Evolutionary conservation across 2,888 invertebrate species (phyloP), one percentile per base, ranked within the genome.

Genomic region (Mimumesa dahlbomi): DNA sequence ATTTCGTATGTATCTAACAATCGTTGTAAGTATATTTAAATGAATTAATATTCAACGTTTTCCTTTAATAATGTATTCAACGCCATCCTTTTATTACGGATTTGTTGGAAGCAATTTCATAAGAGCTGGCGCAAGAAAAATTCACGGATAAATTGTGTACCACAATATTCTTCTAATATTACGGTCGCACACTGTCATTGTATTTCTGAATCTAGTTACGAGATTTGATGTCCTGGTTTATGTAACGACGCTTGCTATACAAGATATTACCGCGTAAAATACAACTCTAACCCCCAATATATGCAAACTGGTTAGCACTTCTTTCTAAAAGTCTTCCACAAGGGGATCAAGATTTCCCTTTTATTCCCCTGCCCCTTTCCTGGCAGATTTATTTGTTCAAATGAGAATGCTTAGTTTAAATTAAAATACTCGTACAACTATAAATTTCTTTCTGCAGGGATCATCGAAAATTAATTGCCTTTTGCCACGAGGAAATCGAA

Each of bases 221-320:
- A 22, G n/a, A 49, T 61, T 59, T 66, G 18, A 29, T 36, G 7
- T 16, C 19, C 18, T 34, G 14, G 36, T 54, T 49, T n/a, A 31
- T 34, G 38, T 34, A 22, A 63, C 43, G 34, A 36, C 50, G 45
- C 13, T 50, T 7, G 40, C 5, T 40, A 3, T 18, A 40, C 40
- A 11, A 40, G 16, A 40, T 16, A 40, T 16, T 22, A 38, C 7
- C 31, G 46, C 22, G 34, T 52, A 48, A 67, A 67, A 52, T 63
- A 57, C 50, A 34, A 13, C 57, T 52, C 22, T 21, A 42, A 34
- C 52, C 67, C 63, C 52, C 52, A 19, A 57, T 53, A 57, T 68
- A 29, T 63, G 52, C 67, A 68, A 68, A 68, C 67, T 63, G 64
- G 63, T 63, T 59, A 34, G 31, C 34, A 9, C 31, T 31, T 19